These are phyloP conservation scores for Turnix velox DNA, from an alignment of 2,113 vertebrate genomes.

Conservation along the genomic window DNA sequence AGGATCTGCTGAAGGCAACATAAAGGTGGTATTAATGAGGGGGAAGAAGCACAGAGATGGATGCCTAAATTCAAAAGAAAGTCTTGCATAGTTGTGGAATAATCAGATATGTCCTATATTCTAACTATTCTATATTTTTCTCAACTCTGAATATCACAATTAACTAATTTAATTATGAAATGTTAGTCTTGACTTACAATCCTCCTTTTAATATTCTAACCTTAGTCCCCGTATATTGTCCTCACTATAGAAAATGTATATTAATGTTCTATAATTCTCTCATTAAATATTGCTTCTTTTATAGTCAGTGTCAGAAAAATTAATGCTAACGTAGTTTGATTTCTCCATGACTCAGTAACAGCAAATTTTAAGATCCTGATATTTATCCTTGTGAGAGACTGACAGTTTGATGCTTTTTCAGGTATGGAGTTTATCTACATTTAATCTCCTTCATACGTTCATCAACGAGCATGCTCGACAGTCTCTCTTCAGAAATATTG, in stretches of 20 bases:
- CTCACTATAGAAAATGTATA: not conserved
- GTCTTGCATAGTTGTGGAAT: not conserved
- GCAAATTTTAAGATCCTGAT: not conserved
- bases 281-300: not conserved
- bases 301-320: not conserved
- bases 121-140: too few species aligned
- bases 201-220: not conserved
- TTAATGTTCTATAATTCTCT: not conserved
- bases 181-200: not conserved
- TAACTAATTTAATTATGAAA: not conserved
- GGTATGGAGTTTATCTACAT: slow-evolving; percentile 89
- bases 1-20: slow-evolving; percentile 95
- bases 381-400: not conserved
- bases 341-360: not conserved
- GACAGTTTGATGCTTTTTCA: slow-evolving; percentile 56
- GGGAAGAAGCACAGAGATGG: not conserved
- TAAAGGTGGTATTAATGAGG: slow-evolving; percentile 88
- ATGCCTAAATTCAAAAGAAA: not conserved
- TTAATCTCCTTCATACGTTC: slow-evolving; percentile 86
- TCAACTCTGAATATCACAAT: not conserved
- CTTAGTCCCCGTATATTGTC: not conserved
- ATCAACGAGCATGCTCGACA: slow-evolving; percentile 92
- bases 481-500: slow-evolving; percentile 96
- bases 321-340: not conserved
- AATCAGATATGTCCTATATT: not conserved